A percentile compares a stretch with the other conserved stretches of the same genome.
Evolutionary conservation across 2,113 vertebrate species (phyloP).

Genomic region (Scatophagus argus): DNA sequence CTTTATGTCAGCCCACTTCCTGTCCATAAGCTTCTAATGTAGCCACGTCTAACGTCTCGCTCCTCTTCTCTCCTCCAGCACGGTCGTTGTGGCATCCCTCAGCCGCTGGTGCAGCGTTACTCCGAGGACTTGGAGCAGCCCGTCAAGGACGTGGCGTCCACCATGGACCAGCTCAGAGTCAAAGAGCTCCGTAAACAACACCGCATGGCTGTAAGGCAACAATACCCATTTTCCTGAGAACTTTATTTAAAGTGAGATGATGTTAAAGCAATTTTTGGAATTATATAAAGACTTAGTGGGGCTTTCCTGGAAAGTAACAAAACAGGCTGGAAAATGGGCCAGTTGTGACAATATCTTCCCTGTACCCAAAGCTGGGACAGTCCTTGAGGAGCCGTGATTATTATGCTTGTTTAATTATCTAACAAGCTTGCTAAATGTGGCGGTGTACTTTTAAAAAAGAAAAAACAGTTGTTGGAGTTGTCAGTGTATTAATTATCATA

Average conservation of each 20-base stretch:
- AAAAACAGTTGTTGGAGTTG: no score
- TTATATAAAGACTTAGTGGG: constrained; percentile 1
- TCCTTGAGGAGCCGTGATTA: neutral
- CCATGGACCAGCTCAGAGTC: constrained; percentile 94
- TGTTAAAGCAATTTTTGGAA: neutral
- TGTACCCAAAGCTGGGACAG: neutral
- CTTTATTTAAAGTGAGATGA: neutral
- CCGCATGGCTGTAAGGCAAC: constrained; percentile 95
- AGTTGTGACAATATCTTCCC: neutral
- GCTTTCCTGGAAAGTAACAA: constrained; percentile 8
- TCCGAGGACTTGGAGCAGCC: constrained; percentile 92
- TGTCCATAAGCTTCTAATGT: no score
- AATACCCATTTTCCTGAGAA: neutral
- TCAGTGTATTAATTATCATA: neutral
- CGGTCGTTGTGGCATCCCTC: constrained; percentile 95
- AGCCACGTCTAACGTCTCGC: neutral
- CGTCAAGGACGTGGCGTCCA: constrained; percentile 89
- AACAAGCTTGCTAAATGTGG: neutral
- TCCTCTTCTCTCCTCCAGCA: constrained; percentile 80
- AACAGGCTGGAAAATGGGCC: neutral
- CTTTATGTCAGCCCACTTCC: neutral
- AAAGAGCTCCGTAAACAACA: constrained; percentile 95
- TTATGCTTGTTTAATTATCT: constrained; percentile 1
- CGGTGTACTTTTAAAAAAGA: neutral
- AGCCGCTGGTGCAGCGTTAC: constrained; percentile 93